Conservation (phyloP, 2,888 invertebrate genomes). For the Crematogaster levior region DNA sequence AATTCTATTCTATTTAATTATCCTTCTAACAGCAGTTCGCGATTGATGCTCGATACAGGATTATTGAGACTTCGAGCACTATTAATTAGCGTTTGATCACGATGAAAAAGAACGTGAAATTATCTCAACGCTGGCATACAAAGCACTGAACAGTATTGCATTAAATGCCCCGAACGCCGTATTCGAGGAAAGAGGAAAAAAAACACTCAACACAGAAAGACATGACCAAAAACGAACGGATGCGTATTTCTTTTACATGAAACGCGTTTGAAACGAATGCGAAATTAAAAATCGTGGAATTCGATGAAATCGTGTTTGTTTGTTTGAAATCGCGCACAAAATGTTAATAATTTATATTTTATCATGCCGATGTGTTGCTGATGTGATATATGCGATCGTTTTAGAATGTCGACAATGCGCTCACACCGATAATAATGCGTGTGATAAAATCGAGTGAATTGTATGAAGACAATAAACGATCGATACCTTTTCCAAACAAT, state of each 20-base stretch:
- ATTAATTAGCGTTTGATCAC: constrained; percentile 35
- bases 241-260: background rate
- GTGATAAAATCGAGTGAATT: constrained; percentile 40
- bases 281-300: constrained; percentile 8
- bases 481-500: constrained; percentile 11
- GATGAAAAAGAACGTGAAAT: constrained; percentile 15
- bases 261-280: constrained; percentile 1
- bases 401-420: constrained; percentile 20
- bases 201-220: background rate
- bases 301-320: background rate
- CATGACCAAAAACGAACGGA: constrained; percentile 12
- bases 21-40: background rate
- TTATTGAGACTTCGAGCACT: constrained; percentile 10
- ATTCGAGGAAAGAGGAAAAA: background rate
- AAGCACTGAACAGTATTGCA: constrained; percentile 10
- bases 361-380: background rate
- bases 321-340: constrained; percentile 4
- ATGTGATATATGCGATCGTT: constrained; percentile 32
- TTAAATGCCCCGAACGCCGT: constrained; percentile 17
- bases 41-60: background rate
- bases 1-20: background rate
- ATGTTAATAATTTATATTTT: constrained; percentile 10
- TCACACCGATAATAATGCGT: constrained; percentile 28
- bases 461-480: constrained; percentile 49
- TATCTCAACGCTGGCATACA: constrained; percentile 14